Base-by-base conservation (phyloP, 92 coral and sea anemone species). In the Blastomussa wellsi region DNA sequence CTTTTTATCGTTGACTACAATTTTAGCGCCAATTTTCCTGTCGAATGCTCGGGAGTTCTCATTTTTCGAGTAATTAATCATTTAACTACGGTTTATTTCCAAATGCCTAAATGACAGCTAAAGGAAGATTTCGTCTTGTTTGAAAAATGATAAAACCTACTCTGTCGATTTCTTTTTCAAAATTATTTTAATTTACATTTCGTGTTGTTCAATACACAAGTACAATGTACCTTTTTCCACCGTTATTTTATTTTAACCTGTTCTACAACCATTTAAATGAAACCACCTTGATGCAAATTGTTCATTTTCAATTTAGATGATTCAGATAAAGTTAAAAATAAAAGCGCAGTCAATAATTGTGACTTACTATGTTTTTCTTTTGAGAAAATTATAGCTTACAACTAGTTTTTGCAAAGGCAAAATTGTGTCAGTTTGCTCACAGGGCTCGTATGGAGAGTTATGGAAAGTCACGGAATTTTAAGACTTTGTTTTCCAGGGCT, bases 31-130 rank as follows among this genome's bases (percentile, higher is more conserved):
- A 74, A 49, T 59, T 81, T 81, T 75, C 19, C 47, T 12, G 32
- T 44, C 42, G 65, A 76, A 65, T 38, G 59, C 10, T 81, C 57
- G 77, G 87, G 76, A 87, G 86, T 59, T 81, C 86, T 87, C 87
- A 55, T 37, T 82, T 55, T 87, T 33, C 47, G 82, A 17, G 77
- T 60, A 76, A 87, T 81, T 37, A 83, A 49, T 85, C 81, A 74
- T 87, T 87, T 38, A 83, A 74, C 80, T 39, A 42, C 67, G 22
- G 32, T 62, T 19, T 62, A 76, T 42, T 73, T 74, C 57, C 33
- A 73, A 39, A 74, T 74, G 73, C 14, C 32, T 28, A 39, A 65
- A 19, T 82, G 86, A 72, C 69, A 55, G 66, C 78, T 70, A 47
- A 79, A 64, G 19, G 49, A 16, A 64, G 70, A 79, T 60, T 42